Percentiles rank a stretch among this genome's conserved stretches.
These are phyloP conservation scores for Campopleginae sp. DNA, from an alignment of 2,888 invertebrate genomes.

Conservation along the genomic window DNA sequence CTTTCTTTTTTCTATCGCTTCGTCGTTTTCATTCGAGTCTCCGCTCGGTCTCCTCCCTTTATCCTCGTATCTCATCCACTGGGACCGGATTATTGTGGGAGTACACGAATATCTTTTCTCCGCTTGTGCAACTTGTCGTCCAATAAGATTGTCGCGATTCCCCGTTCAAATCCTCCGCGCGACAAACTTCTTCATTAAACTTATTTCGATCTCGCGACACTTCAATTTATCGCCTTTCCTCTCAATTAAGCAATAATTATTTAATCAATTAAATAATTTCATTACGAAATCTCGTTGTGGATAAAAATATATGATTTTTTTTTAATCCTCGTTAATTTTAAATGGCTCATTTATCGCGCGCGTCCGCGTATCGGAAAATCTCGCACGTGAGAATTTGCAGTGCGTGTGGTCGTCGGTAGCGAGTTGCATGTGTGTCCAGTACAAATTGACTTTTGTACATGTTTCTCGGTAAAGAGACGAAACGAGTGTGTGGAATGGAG, in stretches of 20 bases:
- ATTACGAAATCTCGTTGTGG: neutral
- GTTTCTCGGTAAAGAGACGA: neutral
- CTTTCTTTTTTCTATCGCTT: constrained; percentile 25
- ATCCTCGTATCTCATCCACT: constrained; percentile 54
- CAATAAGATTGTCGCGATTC: constrained; percentile 52
- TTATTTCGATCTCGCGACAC: neutral
- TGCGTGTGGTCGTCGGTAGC: constrained; percentile 15
- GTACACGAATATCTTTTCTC: constrained; percentile 56
- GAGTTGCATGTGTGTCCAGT: neutral
- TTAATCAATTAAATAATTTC: neutral
- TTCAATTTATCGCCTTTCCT: neutral
- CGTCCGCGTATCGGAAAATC: neutral
- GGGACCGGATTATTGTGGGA: constrained; percentile 55
- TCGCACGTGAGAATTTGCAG: neutral
- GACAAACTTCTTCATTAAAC: neutral
- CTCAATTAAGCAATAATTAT: neutral
- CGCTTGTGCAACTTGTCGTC: constrained; percentile 11
- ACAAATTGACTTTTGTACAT: neutral
- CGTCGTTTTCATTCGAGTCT: constrained; percentile 13
- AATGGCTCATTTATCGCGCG: neutral
- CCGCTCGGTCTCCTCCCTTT: constrained; percentile 14
- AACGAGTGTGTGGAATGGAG: constrained; percentile 1
- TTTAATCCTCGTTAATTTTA: neutral
- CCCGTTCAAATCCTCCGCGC: neutral
- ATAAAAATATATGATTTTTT: no score